Conservation (phyloP, 1,140 invertebrate species). For the Meteorus sp. region DNA sequence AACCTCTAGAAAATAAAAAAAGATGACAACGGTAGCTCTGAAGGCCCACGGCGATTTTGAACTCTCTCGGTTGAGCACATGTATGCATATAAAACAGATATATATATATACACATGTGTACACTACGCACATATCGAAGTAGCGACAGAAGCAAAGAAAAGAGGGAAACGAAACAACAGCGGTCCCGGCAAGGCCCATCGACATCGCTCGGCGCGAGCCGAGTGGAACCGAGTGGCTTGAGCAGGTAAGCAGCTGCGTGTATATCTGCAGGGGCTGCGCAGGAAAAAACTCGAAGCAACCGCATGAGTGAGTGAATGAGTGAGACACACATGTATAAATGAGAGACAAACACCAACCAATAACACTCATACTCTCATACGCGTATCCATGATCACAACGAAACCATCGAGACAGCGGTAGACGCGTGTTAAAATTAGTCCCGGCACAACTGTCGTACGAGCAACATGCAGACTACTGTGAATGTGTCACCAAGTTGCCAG, state of each 20-base stretch:
- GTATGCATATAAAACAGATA: too few relatives aligned
- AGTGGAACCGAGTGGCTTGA: conserved; percentile 26
- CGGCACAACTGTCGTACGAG: conserved; percentile 55
- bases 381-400: too few relatives aligned
- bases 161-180: too few relatives aligned
- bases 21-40: too few relatives aligned
- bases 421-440: conserved; percentile 59
- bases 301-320: neutral
- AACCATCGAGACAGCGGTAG: conserved; percentile 46
- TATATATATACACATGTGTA: too few relatives aligned
- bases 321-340: conserved; percentile 6
- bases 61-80: too few relatives aligned
- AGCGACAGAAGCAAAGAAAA: neutral
- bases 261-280: conserved; percentile 27
- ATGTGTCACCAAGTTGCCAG: neutral
- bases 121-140: neutral
- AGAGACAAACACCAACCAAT: neutral
- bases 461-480: conserved; percentile 38
- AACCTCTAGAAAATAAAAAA: too few relatives aligned
- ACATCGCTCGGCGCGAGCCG: conserved; percentile 20
- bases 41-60: too few relatives aligned
- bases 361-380: too few relatives aligned
- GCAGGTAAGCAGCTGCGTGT: conserved; percentile 55
- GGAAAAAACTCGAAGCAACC: neutral
- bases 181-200: conserved; percentile 5